Evolutionary conservation across 1,140 invertebrate species (phyloP), one percentile per base, ranked within the genome.

Genomic region (Bombus pyrosoma): DNA sequence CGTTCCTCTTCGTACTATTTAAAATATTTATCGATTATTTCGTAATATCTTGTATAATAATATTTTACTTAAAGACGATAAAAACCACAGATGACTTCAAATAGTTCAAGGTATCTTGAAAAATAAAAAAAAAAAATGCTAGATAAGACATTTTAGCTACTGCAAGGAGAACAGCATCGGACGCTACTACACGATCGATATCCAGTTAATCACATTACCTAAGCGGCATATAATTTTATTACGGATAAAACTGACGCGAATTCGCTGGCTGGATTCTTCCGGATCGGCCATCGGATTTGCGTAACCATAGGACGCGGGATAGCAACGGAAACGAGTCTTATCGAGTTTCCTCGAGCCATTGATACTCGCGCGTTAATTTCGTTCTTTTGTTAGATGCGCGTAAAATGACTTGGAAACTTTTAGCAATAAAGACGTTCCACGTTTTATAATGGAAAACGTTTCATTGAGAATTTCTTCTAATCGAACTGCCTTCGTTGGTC

Each of bases 201-300:
- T 59, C 13, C 15, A 53, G n/a, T 75, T 88, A 89, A 88, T 89
- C 66, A 64, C 62, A 53, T 88, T 88, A 88, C 22, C 37, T 47
- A 18, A 43, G 6, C 15, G 78, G 66, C 12, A 81, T 81, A 81
- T 88, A 89, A 89, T 86, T 89, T 88, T 86, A 88, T 88, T 89
- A 86, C 66, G 68, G 57, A 68, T 74, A 77, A 80, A 86, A 71
- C 12, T 59, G 73, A 37, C 2, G 76, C 37, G 75, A 88, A 78
- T 78, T 83, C 73, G 9, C 22, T 22, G 75, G 32, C 69, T 32
- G 0, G 37, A 41, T 57, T 83, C 62, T 75, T 78, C 59, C 37
- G 28, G 78, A 64, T 77, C 37, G 37, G 32, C 12, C 59, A 18
- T 79, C 53, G 62, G 43, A 74, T 87, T 86, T 72, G 66, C 62